phyloP scores from a whole-genome alignment of 2,888 invertebrate species.

The Galerucella nymphaeae region DNA sequence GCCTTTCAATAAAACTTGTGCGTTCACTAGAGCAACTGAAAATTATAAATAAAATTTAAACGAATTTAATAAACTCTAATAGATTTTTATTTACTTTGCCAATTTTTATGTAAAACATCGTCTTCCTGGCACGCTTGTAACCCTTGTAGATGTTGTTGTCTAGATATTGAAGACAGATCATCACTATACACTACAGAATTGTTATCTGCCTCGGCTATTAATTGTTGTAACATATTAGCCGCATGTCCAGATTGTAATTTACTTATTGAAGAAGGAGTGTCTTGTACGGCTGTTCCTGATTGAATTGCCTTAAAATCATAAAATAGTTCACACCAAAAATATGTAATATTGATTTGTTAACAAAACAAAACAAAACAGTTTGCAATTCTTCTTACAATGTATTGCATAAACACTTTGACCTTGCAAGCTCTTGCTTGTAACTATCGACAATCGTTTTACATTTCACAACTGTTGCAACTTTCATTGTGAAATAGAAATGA shows the following conservation, averaged over 20 bases:
- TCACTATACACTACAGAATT: slow-evolving; percentile 97
- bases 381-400: too few species aligned
- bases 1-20: slow-evolving; percentile 93
- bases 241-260: slow-evolving; percentile 79
- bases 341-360: too few species aligned
- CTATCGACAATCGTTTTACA: too few species aligned
- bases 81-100: slow-evolving; percentile 78
- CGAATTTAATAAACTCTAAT: too few species aligned
- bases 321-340: too few species aligned
- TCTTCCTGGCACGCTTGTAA: slow-evolving; percentile 89
- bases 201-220: slow-evolving; percentile 92
- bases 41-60: slow-evolving; percentile 26
- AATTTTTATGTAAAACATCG: slow-evolving; percentile 92
- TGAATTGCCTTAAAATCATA: slow-evolving; percentile 64
- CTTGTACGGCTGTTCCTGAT: slow-evolving; percentile 68
- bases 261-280: slow-evolving; percentile 72
- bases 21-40: slow-evolving; percentile 89
- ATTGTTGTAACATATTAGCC: slow-evolving; percentile 86
- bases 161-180: slow-evolving; percentile 82
- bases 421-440: too few species aligned
- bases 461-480: too few species aligned
- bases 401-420: too few species aligned
- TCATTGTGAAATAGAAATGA: too few species aligned
- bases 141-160: slow-evolving; percentile 84
- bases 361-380: too few species aligned